phyloP scores from a whole-genome alignment of 2,888 invertebrate genomes.

The Ophion slaviceki region DNA sequence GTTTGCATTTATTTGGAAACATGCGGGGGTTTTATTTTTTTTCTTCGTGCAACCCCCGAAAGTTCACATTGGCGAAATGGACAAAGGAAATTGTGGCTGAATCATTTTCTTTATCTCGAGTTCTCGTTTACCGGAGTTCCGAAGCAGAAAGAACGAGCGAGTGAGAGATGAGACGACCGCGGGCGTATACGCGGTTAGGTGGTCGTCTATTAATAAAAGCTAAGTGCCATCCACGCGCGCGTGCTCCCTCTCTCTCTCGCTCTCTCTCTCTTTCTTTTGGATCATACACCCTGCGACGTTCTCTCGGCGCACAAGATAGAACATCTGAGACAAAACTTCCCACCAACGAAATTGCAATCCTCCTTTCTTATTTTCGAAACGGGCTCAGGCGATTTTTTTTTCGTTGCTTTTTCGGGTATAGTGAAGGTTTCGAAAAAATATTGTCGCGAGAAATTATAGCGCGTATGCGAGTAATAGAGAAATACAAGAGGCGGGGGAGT shows the following conservation, averaged over 20 bases:
- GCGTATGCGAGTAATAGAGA: background rate
- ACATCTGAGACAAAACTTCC: constrained; percentile 48
- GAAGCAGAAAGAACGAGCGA: constrained; percentile 62
- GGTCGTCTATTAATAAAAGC: constrained; percentile 68
- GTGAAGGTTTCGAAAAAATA: constrained; percentile 24
- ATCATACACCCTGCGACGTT: constrained; percentile 25
- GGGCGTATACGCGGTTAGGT: constrained; percentile 61
- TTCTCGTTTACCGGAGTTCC: constrained; percentile 45
- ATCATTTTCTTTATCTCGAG: constrained; percentile 71
- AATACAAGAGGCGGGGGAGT: constrained; percentile 23
- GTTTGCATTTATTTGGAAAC: constrained; percentile 62
- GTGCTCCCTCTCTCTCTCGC: constrained; percentile 26
- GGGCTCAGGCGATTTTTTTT: background rate
- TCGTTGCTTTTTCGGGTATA: constrained; percentile 2
- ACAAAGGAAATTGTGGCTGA: constrained; percentile 76
- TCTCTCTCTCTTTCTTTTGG: background rate
- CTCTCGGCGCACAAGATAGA: constrained; percentile 7
- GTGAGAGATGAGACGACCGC: constrained; percentile 49
- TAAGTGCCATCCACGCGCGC: constrained; percentile 64
- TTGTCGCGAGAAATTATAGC: constrained; percentile 27
- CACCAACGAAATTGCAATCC: constrained; percentile 28
- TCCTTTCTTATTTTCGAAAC: constrained; percentile 24
- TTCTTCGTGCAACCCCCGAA: constrained; percentile 35
- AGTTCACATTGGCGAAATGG: constrained; percentile 25
- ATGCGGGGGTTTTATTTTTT: constrained; percentile 53